Evolutionary conservation across 2,113 vertebrate genomes (phyloP).

Genomic region (Sakesphorus luctuosus): DNA sequence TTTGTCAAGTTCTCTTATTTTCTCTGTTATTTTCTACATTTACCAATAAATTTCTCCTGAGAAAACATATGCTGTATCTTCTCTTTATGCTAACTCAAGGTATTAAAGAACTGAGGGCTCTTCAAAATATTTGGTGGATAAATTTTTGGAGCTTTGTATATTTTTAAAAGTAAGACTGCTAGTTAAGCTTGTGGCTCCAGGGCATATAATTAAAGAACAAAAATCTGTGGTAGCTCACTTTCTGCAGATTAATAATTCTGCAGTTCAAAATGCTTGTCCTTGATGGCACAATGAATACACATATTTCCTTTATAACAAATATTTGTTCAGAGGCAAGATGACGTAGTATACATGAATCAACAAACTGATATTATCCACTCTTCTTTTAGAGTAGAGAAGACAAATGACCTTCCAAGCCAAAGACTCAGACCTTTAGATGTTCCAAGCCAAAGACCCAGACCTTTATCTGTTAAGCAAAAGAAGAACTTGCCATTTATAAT

Average conservation of each 20-base stretch:
- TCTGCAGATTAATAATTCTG: not conserved
- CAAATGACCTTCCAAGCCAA: not conserved
- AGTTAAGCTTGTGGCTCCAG: not conserved
- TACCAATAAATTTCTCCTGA: not conserved
- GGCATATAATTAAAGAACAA: not conserved
- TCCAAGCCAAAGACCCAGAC: not conserved
- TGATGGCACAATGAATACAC: not conserved
- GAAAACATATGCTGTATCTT: not conserved
- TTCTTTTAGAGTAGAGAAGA: not conserved
- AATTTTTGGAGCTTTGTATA: not conserved
- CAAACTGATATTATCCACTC: not conserved
- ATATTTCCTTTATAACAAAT: not conserved
- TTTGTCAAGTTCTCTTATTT: not conserved
- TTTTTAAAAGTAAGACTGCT: not conserved
- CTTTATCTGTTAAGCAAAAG: not conserved
- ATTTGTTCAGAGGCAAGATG: not conserved
- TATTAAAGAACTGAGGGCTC: not conserved
- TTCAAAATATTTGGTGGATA: not conserved
- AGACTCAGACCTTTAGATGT: not conserved
- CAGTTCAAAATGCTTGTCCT: not conserved
- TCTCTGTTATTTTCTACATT: not conserved
- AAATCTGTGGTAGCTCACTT: not conserved
- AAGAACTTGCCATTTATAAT: not conserved
- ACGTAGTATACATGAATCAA: conserved; percentile 9
- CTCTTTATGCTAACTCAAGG: not conserved